A percentile compares a stretch with the other conserved stretches of the same genome.
phyloP scores from a whole-genome alignment of 2,888 invertebrate species.

The Podotricha telesiphe region DNA sequence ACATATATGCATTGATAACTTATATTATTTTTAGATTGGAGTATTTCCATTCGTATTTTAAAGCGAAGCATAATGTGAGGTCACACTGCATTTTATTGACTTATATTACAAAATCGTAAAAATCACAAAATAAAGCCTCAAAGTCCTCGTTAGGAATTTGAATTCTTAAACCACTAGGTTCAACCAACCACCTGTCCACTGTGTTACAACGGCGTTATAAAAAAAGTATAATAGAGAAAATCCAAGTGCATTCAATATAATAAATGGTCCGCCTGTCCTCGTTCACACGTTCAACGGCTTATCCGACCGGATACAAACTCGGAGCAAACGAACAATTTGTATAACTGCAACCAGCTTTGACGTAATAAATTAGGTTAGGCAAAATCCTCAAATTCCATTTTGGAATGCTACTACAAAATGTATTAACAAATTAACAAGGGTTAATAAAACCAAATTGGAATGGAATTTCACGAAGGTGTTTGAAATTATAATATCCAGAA shows the following conservation, averaged over 20 bases:
- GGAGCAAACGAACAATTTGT: constrained; percentile 32
- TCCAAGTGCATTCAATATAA: neutral
- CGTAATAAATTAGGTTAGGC: constrained; percentile 31
- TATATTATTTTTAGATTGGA: too few relatives aligned
- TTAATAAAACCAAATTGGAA: neutral
- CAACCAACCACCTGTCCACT: neutral
- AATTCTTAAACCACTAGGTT: neutral
- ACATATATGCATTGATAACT: too few relatives aligned
- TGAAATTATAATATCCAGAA: neutral
- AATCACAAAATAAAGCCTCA: too few relatives aligned
- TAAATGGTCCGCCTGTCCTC: constrained; percentile 1
- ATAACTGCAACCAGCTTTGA: constrained; percentile 30
- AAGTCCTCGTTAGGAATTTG: neutral
- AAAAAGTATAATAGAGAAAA: neutral
- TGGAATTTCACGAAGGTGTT: neutral
- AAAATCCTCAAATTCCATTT: constrained; percentile 25
- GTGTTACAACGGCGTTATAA: neutral
- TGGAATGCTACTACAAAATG: constrained; percentile 17
- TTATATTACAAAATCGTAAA: too few relatives aligned
- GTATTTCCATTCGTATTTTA: too few relatives aligned
- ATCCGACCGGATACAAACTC: constrained; percentile 32
- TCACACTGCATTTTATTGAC: too few relatives aligned
- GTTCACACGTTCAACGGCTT: constrained; percentile 29
- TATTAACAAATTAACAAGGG: constrained; percentile 18
- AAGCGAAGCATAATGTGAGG: too few relatives aligned